Base-by-base conservation (phyloP, 2,797 vertebrate genomes). In the Pseudochromis fuscus region DNA sequence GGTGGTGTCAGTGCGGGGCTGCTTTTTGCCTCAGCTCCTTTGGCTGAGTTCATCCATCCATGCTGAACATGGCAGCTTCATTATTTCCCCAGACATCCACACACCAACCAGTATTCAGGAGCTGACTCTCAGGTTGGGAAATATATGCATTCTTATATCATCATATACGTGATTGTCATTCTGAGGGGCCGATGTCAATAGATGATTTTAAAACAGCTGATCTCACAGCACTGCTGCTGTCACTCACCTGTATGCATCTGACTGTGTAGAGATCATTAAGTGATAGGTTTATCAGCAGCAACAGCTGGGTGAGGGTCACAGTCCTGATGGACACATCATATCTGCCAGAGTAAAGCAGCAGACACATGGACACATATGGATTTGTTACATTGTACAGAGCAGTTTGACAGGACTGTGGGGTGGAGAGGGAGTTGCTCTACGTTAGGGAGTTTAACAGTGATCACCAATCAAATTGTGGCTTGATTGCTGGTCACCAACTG, bases 11-110 rank as follows among this genome's bases (percentile, higher is more conserved):
- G 23, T 48, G 25, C 3, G 11, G 46, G 42, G 42, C 42, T 44
- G 8, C 16, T 24, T 49, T 25, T 49, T 49, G 28, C 30, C n/a
- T 53, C 50, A 53, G n/a, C 12, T 6, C n/a, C n/a, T 11, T 53
- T 33, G 19, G 19, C n/a, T 6, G 30, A 13, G 28, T 56, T 56
- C 33, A 37, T 15, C 19, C 37, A 27, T 42, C 37, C 9, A n/a
- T 40, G 35, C 24, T 27, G 13, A 28, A 28, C 25, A 42, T 11
- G 10, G 38, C 38, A 30, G 53, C 13, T 38, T 56, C 53, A 38
- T 56, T 55, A 57, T 37, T 40, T 57, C 24, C 53, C 23, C 53
- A 55, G 19, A 25, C 46, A 55, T 56, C 53, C 33, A 33, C n/a
- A 44, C 21, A 53, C n/a, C n/a, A 53, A 53, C 11, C 51, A 33